Base-by-base conservation (phyloP, 2,888 invertebrate species). In the Horisme vitalbata region DNA sequence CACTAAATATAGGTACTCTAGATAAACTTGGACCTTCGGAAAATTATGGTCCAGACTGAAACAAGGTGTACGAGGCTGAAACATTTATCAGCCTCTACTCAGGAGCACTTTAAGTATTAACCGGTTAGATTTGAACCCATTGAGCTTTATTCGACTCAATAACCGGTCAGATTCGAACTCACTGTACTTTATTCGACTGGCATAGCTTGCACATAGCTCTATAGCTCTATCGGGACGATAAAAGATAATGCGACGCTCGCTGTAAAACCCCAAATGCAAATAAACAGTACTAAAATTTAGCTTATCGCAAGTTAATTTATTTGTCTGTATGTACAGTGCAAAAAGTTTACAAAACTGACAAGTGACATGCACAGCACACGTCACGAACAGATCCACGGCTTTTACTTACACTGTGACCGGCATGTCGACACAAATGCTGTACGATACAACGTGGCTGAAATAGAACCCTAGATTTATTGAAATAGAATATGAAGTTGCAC, bases 401-500 rank as follows among this genome's bases (percentile, higher is more conserved):
- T 11, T 20, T 9, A 15, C 10, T 27, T 27, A 5, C 34, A 6
- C 23, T 28, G 37, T 23, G 31, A 34, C 12, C 41, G 15, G 24
- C 20, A 21, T 33, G 31, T 32, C 18, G 8, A 11, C 11, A 20
- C 27, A 27, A 21, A 18, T 23, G 14, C 27, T 35, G 24, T 20
- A 35, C 20, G 27, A 39, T 23, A 10, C 18, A 6, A 26, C 5
- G 9, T 10, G 36, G 3, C 27, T 3, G n/a, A 48, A 50, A 51
- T 38, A 21, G 23, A 35, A 49, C 32, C 38, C 33, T 44, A 38
- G 26, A 18, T 23, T 41, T 41, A 51, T 49, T 38, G 45, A 23
- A 51, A 53, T 36, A 41, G 26, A 48, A 49, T 46, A 46, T 30
- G 12, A 52, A 51, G 32, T 53, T 28, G 45, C 32, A 41, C 34